phyloP scores from a whole-genome alignment of 2,113 vertebrate species.

The Microtus montanus region DNA sequence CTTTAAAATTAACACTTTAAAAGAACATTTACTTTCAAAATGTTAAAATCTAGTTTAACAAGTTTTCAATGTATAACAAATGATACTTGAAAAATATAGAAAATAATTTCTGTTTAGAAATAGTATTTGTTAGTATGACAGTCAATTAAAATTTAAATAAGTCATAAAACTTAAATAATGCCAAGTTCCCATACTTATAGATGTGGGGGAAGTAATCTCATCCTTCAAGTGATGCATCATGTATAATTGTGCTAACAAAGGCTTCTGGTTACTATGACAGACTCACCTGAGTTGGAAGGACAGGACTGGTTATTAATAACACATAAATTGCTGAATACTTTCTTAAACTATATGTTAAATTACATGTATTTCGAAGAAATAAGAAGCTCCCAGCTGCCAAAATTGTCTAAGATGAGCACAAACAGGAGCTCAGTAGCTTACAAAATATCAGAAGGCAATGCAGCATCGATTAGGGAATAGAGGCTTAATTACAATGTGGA shows the following conservation, averaged over 20 bases:
- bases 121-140: neutral
- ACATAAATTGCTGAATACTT: neutral
- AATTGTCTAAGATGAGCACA: neutral
- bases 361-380: conserved; percentile 9
- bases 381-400: neutral
- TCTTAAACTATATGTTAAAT: conserved; percentile 8
- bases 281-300: neutral
- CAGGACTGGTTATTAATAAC: neutral
- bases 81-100: neutral
- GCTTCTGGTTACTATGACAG: neutral
- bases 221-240: neutral
- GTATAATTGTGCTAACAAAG: conserved; percentile 12
- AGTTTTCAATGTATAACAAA: neutral
- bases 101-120: neutral
- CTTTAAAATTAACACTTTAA: neutral
- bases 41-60: neutral
- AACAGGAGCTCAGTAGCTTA: neutral
- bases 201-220: neutral
- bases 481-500: conserved; percentile 1
- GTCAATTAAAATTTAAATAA: conserved; percentile 1
- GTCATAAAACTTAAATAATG: neutral
- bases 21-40: neutral
- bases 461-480: neutral
- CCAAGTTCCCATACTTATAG: neutral
- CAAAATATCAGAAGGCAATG: neutral